Conservation (phyloP, 1,140 invertebrate genomes). For the Fopius arisanus region DNA sequence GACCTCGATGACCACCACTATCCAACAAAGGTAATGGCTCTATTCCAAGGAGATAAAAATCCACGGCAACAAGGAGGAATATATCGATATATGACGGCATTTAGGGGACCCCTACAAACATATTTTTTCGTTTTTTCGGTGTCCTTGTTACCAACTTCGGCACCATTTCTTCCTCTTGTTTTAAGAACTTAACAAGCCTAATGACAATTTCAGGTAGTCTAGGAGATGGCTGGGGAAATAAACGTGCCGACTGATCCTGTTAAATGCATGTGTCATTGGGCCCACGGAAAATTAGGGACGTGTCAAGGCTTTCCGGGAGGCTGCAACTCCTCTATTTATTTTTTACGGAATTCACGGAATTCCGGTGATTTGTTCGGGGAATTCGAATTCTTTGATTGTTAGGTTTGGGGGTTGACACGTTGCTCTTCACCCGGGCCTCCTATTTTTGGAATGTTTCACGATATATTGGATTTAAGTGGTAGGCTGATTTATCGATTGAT, state of each 20-base stretch:
- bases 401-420: too few relatives aligned
- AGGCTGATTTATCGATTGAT: too few relatives aligned
- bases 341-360: too few relatives aligned
- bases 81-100: slow-evolving; percentile 18
- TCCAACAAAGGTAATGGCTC: slow-evolving; percentile 17
- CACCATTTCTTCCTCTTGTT: slow-evolving; percentile 8
- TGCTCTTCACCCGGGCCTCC: too few relatives aligned
- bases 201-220: slow-evolving; percentile 33
- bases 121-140: neutral
- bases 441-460: too few relatives aligned
- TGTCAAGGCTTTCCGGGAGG: slow-evolving; percentile 17
- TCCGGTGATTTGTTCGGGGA: too few relatives aligned
- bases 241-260: slow-evolving; percentile 20
- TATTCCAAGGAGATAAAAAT: slow-evolving; percentile 23
- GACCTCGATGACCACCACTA: neutral
- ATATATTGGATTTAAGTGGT: too few relatives aligned
- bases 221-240: neutral
- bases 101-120: neutral
- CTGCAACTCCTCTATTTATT: neutral
- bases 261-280: slow-evolving; percentile 4
- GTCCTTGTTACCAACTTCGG: neutral
- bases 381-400: too few relatives aligned
- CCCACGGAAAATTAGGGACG: neutral
- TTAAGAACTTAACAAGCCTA: slow-evolving; percentile 11
- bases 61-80: neutral